Conservation (phyloP, 2,113 vertebrate species). For the Lamprologus callipterus region DNA sequence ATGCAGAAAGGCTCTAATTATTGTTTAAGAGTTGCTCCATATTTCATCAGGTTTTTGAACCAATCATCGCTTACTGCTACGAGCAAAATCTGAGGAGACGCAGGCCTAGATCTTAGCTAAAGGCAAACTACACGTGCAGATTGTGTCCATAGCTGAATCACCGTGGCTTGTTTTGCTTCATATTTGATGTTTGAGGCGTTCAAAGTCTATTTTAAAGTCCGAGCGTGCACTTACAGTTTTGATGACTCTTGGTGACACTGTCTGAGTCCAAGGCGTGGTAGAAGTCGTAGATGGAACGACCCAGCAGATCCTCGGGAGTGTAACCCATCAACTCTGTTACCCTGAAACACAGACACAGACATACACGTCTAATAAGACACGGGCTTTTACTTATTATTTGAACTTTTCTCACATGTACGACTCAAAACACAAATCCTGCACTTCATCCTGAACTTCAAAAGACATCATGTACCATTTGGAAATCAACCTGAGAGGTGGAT, state of each 20-base stretch:
- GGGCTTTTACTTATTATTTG: neutral
- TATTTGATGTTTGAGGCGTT: neutral
- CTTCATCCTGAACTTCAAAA: neutral
- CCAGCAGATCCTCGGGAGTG: slow-evolving; percentile 88
- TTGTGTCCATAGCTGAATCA: neutral
- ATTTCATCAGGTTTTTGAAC: neutral
- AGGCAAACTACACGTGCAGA: neutral
- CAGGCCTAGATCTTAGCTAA: neutral
- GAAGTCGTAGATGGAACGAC: slow-evolving; percentile 91
- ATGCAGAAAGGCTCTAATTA: neutral
- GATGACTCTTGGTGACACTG: slow-evolving; percentile 90
- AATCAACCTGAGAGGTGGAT: neutral
- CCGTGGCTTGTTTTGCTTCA: accelerated
- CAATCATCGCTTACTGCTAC: neutral
- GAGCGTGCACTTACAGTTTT: slow-evolving; percentile 80
- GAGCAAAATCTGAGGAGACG: neutral
- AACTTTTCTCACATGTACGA: neutral
- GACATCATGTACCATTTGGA: neutral
- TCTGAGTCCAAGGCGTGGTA: slow-evolving; percentile 94
- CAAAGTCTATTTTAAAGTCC: accelerated
- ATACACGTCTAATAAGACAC: neutral
- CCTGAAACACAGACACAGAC: slow-evolving; percentile 64
- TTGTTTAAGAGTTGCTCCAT: accelerated
- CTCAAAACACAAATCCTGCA: neutral
- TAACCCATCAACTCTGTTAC: slow-evolving; percentile 92